Evolutionary conservation across 2,797 vertebrate species (phyloP).

Genomic region (Tarsius wallacei): DNA sequence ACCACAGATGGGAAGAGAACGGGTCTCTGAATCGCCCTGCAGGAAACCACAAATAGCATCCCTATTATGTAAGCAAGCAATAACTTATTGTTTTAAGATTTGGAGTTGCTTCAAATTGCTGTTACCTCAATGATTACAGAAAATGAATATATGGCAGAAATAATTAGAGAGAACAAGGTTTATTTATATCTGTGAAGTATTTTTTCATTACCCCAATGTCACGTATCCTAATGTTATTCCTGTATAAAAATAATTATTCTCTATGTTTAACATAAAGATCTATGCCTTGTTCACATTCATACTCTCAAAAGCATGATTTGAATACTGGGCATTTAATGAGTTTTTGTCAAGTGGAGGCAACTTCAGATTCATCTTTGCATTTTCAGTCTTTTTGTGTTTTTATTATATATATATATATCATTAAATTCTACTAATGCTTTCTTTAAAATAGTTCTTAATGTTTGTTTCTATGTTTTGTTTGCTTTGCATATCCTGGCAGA

Average conservation of each 20-base stretch:
- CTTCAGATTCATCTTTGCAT: not conserved
- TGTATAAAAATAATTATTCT: not conserved
- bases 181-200: not conserved
- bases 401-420: not conserved
- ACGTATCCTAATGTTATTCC: not conserved
- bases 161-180: not conserved
- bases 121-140: not conserved
- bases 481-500: not conserved
- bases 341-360: not conserved
- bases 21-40: not conserved
- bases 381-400: not conserved
- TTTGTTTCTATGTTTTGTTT: not conserved
- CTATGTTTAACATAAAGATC: not conserved
- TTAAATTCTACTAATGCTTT: not conserved
- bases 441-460: not conserved
- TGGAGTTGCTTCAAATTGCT: not conserved
- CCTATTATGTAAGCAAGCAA: not conserved
- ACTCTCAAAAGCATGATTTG: not conserved
- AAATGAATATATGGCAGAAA: not conserved
- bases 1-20: not conserved
- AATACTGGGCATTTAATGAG: not conserved
- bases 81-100: not conserved
- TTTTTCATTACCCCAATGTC: not conserved
- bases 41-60: not conserved
- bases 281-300: not conserved